phyloP scores from a whole-genome alignment of 2,113 vertebrate genomes.

The Cardinalis cardinalis region DNA sequence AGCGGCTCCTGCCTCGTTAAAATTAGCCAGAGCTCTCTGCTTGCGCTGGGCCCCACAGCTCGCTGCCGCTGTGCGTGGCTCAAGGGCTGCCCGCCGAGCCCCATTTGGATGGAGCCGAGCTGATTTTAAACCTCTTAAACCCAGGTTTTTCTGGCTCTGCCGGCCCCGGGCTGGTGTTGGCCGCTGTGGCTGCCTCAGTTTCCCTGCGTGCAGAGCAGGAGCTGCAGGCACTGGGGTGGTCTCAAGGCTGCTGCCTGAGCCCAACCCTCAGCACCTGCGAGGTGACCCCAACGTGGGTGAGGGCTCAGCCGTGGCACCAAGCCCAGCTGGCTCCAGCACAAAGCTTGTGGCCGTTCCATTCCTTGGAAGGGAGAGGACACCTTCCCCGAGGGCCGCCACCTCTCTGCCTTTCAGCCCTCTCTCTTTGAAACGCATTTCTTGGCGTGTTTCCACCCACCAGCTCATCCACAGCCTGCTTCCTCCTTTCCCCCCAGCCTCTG shows the following conservation, averaged over 20 bases:
- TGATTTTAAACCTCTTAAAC: not conserved
- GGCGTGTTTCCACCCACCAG: not conserved
- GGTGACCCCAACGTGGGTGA: fast-evolving
- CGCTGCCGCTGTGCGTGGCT: not conserved
- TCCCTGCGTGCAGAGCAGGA: not conserved
- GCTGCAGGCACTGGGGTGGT: not conserved
- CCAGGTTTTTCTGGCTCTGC: not conserved
- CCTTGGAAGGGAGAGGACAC: not conserved
- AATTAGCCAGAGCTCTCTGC: not conserved
- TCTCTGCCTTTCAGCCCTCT: not conserved
- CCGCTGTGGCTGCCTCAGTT: not conserved
- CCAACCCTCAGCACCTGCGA: fast-evolving
- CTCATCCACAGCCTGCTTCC: not conserved
- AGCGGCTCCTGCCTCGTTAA: not conserved
- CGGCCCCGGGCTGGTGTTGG: not conserved
- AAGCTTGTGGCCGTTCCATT: not conserved
- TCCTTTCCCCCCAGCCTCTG: not conserved
- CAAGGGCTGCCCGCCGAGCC: not conserved
- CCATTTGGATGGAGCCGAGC: not conserved
- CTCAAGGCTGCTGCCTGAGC: not conserved
- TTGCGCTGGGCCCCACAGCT: not conserved
- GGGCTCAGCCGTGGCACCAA: not conserved
- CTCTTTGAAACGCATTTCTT: not conserved
- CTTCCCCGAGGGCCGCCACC: not conserved
- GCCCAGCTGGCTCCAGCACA: not conserved